Evolutionary conservation across 1,140 invertebrate species (phyloP).

Genomic region (Drosophila willistoni): DNA sequence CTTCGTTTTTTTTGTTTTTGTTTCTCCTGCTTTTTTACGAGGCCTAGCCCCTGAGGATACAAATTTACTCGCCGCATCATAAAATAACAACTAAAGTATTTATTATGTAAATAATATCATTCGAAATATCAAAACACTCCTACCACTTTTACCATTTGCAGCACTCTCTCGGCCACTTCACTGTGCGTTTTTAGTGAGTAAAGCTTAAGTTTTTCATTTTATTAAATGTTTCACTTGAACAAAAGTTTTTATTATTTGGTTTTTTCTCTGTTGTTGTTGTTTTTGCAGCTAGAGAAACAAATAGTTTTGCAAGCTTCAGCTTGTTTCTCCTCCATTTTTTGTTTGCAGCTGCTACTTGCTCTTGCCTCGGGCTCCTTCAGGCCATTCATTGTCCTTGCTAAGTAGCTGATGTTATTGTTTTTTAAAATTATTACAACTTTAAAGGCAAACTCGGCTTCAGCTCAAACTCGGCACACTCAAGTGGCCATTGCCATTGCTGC

Average conservation of each 20-base stretch:
- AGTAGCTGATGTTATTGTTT: constrained; percentile 48
- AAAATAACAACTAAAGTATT: constrained; percentile 74
- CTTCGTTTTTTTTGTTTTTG: neutral
- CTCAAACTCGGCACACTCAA: neutral
- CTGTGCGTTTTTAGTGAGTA: constrained; percentile 3
- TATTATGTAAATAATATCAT: constrained; percentile 79
- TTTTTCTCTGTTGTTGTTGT: neutral
- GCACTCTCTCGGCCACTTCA: neutral
- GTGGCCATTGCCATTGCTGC: constrained; percentile 3
- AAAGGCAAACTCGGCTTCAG: constrained; percentile 21
- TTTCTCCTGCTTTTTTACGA: neutral
- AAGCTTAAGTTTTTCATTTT: constrained; percentile 49
- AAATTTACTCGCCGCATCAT: constrained; percentile 69
- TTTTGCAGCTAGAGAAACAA: constrained; percentile 30
- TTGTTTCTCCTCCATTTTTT: neutral
- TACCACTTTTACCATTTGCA: constrained; percentile 1
- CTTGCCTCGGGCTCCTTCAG: constrained; percentile 9
- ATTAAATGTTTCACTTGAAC: constrained; percentile 42
- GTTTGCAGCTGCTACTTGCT: constrained; percentile 9
- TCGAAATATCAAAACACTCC: constrained; percentile 48
- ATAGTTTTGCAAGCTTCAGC: constrained; percentile 53
- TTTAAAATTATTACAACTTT: constrained; percentile 54
- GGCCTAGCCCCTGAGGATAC: constrained; percentile 40
- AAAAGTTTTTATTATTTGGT: constrained; percentile 8
- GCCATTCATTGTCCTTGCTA: constrained; percentile 28